Evolutionary conservation across 1,140 invertebrate species (phyloP), one percentile per base, ranked within the genome.

Genomic region (Nasonia longicornis): DNA sequence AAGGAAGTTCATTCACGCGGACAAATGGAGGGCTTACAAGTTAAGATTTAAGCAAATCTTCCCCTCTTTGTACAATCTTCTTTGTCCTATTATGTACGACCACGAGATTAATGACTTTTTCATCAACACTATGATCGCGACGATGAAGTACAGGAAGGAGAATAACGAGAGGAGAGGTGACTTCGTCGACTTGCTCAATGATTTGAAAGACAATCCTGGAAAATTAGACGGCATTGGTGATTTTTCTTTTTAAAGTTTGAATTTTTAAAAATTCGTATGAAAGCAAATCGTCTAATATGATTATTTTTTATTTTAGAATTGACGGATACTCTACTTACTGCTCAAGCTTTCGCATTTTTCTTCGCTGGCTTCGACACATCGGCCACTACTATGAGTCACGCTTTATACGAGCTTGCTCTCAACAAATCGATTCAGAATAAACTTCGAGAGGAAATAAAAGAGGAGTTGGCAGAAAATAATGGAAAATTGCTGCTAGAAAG

Each of bases 151-250:
- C 77, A 86, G 93, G 3, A 88, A 91, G 82, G 81, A 87, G 16
- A 90, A 91, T 31, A 88, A 88, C 1, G 84, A 91, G 0, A 86
- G 83, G 0, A 84, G 90, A 16, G 87, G 91, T 71, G 93, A 94
- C 85, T 92, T 93, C 79, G 81, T 93, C 29, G 91, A 93, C 81
- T 78, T 93, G 2, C 69, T 94, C 66, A 85, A 93, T 22, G 79
- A 87, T 11, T 31, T 89, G 22, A 85, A 85, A 74, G 63, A 79
- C 2, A 70, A 81, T 69, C 38, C 67, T 11, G 58, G 58, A 0
- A 35, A 78, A 74, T 69, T 83, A 11, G 64, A 77, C 3, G 78
- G 58, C 63, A 81, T 83, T 22, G 72, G 82, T 83, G 52, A 70
- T 69, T 48, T 77, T 16, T 26, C 26, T 66, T 14, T 77, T 11